phyloP scores from a whole-genome alignment of 2,113 vertebrate species.

The Hydrolagus affinis region DNA sequence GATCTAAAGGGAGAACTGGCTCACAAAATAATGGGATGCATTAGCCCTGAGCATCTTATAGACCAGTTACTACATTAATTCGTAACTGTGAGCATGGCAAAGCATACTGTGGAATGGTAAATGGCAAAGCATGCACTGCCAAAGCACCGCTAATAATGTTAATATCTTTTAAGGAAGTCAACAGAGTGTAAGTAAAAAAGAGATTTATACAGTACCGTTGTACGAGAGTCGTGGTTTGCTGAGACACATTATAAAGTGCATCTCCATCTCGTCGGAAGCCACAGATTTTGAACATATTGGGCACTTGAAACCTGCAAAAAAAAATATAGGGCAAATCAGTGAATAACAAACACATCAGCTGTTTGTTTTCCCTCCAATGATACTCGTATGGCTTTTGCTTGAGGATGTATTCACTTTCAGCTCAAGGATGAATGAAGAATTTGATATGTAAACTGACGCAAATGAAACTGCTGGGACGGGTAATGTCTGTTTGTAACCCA shows the following conservation, averaged over 20 bases:
- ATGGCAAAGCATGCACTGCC: too few species aligned
- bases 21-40: too few species aligned
- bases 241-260: slow-evolving; percentile 99
- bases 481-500: not conserved
- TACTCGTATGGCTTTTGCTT: not conserved
- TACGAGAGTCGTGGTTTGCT: slow-evolving; percentile 98
- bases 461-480: not conserved
- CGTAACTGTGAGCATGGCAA: too few species aligned
- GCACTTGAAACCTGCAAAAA: slow-evolving; percentile 87
- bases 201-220: slow-evolving; percentile 61
- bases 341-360: not conserved
- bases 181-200: not conserved
- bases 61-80: too few species aligned
- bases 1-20: too few species aligned
- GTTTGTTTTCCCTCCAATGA: not conserved
- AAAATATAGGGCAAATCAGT: slow-evolving; percentile 34
- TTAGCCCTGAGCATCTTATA: too few species aligned
- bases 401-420: not conserved
- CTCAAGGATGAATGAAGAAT: not conserved
- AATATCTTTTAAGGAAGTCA: not conserved
- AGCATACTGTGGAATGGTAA: too few species aligned
- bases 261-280: slow-evolving; percentile 97
- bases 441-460: not conserved
- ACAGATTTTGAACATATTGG: slow-evolving; percentile 99
- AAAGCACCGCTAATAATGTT: not conserved